Evolutionary conservation across 1,140 invertebrate genomes (phyloP), one percentile per base, ranked within the genome.

Genomic region (Ceratosolen fusciceps): DNA sequence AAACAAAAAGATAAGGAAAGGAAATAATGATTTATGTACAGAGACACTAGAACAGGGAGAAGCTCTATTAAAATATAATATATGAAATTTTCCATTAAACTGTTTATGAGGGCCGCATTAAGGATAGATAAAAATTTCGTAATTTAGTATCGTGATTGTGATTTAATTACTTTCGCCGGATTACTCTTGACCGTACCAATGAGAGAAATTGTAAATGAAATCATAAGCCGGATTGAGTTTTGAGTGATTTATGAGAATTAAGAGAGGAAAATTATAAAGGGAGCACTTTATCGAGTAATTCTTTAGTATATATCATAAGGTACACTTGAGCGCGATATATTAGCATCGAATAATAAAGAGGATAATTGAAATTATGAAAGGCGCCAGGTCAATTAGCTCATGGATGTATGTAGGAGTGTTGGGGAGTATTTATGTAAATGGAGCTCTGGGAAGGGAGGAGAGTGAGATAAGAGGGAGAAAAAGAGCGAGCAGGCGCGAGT

Each of bases 311-410:
- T 29, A 58, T 58, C n/a, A 29, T 26, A 58, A 58, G 16, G 24
- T 39, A 67, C n/a, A 67, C 39, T 67, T 67, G 1, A 34, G 10
- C 31, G 14, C 0, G 3, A 60, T 16, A 60, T 31, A 29, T 60
- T 31, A 31, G 58, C 29, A 31, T 2, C 9, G 26, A 60, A 60
- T 60, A 60, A 60, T 60, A 60, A 60, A 60, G 19, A 47, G 56
- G 60, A 54, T 67, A 54, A 67, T 76, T 76, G 60, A 54, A 76
- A 67, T 31, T 24, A 67, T 67, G 19, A 67, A 67, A 37, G 60
- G 60, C 39, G 14, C 58, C 58, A 60, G 29, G 26, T 74, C 26
- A 74, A 62, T 52, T 58, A 58, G 73, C 56, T 39, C 8, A 74
- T 56, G 26, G 37, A 58, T 47, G 37, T 54, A 19, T 62, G 74